Percentiles rank a stretch among this genome's conserved stretches.
phyloP scores from a whole-genome alignment of 2,888 invertebrate species.

The Eretmocerus hayati region DNA sequence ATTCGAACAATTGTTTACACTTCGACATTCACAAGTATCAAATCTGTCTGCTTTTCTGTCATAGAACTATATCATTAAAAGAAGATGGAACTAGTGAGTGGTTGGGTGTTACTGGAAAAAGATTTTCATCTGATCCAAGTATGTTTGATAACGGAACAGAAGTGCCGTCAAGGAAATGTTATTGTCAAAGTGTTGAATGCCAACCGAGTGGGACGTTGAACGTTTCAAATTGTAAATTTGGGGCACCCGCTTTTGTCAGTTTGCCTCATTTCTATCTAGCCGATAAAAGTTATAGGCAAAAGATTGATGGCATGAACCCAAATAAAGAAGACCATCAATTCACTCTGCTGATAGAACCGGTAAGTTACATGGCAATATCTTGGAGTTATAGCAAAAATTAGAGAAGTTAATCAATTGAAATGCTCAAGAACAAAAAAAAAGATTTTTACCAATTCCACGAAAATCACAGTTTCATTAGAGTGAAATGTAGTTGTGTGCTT shows the following conservation, averaged over 20 bases:
- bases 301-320: slow-evolving; percentile 63
- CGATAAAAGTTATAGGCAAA: slow-evolving; percentile 58
- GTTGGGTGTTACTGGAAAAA: slow-evolving; percentile 51
- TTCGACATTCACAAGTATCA: background rate
- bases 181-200: slow-evolving; percentile 52
- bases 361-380: too few species aligned
- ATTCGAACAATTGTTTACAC: too few species aligned
- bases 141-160: slow-evolving; percentile 67
- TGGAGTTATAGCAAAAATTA: too few species aligned
- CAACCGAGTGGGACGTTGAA: slow-evolving; percentile 59
- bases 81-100: slow-evolving; percentile 40
- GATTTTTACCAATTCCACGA: too few species aligned
- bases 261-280: slow-evolving; percentile 76
- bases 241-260: slow-evolving; percentile 77
- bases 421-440: too few species aligned
- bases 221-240: slow-evolving; percentile 66
- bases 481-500: too few species aligned
- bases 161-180: slow-evolving; percentile 60
- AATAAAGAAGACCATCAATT: slow-evolving; percentile 59
- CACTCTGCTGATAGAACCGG: slow-evolving; percentile 63
- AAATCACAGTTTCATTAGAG: too few species aligned
- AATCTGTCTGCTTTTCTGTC: slow-evolving; percentile 25
- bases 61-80: slow-evolving; percentile 46
- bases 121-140: slow-evolving; percentile 55
- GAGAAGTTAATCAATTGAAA: too few species aligned